Evolutionary conservation across 1,140 invertebrate species (phyloP), one percentile per base, ranked within the genome.

Genomic region (Halyomorpha halys): DNA sequence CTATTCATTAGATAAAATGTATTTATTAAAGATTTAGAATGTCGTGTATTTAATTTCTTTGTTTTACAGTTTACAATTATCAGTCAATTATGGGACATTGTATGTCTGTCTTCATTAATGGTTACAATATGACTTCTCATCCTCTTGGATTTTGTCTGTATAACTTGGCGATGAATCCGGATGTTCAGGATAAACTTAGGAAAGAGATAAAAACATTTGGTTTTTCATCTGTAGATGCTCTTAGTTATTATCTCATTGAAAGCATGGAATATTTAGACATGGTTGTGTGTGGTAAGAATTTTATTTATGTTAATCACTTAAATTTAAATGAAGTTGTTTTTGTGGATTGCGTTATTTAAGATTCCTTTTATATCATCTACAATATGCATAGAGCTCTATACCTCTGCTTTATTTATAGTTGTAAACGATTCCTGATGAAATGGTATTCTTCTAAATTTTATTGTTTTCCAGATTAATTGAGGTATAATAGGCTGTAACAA

Each of bases 121-220:
- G 65, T 13, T 56, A 39, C 19, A 27, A 44, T 27, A 61, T 44
- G 49, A 80, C 80, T 6, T 75, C 79, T 3, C 72, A 74, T 8
- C 71, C 80, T 0, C 71, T 85, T 11, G 72, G 73, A 9, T 75
- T 76, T 62, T 68, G 73, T 15, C 49, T 77, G 2, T 76, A 75
- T 27, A 75, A 76, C 64, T 68, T 85, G 23, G 81, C 82, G 3
- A 69, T 71, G n/a, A 71, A 82, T 71, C 76, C 74, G 14, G 74
- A 78, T 14, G 67, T 83, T 3, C 85, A 87, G 67, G 72, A 82
- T 1, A 77, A 73, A 65, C 63, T 83, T 1, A 70, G 80, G 11
- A 68, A 77, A 45, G 84, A 88, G 74, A 78, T 89, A n/a, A 16
- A 56, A 23, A 14, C 18, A 21, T 23, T 23, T 56, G 23, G 53